Percentiles rank a stretch among this genome's conserved stretches.
Evolutionary conservation across 2,888 invertebrate genomes (phyloP).

Genomic region (Hypomecis punctinalis): DNA sequence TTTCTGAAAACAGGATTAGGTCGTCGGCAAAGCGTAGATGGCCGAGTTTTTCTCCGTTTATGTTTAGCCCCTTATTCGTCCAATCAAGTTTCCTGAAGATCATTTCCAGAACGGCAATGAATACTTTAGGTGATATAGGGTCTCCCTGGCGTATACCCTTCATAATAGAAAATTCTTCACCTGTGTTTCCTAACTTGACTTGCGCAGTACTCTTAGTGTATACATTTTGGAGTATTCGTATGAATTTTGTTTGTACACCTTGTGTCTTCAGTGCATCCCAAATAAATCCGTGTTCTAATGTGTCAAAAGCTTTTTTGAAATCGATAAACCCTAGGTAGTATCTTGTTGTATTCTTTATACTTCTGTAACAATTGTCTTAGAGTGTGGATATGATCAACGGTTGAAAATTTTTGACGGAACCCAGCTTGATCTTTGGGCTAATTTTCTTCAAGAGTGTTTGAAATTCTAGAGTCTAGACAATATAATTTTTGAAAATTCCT

Average conservation of each 20-base stretch:
- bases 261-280: slow-evolving; percentile 2
- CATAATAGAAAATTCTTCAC: background rate
- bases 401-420: too few species aligned
- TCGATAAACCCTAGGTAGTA: background rate
- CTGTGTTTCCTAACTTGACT: background rate
- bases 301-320: slow-evolving; percentile 1
- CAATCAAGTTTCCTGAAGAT: slow-evolving; percentile 2
- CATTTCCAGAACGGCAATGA: background rate
- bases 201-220: slow-evolving; percentile 2
- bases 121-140: slow-evolving; percentile 1
- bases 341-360: too few species aligned
- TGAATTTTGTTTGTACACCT: background rate
- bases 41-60: too few species aligned
- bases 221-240: slow-evolving; percentile 2
- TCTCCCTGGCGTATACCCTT: background rate
- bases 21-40: too few species aligned
- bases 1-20: too few species aligned
- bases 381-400: too few species aligned
- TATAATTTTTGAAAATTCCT: background rate
- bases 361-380: too few species aligned
- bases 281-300: background rate
- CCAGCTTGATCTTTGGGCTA: too few species aligned
- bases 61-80: background rate
- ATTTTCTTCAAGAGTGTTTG: too few species aligned
- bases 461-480: too few species aligned